phyloP scores from a whole-genome alignment of 1,140 invertebrate genomes.

The Protaetia brevitarsis region DNA sequence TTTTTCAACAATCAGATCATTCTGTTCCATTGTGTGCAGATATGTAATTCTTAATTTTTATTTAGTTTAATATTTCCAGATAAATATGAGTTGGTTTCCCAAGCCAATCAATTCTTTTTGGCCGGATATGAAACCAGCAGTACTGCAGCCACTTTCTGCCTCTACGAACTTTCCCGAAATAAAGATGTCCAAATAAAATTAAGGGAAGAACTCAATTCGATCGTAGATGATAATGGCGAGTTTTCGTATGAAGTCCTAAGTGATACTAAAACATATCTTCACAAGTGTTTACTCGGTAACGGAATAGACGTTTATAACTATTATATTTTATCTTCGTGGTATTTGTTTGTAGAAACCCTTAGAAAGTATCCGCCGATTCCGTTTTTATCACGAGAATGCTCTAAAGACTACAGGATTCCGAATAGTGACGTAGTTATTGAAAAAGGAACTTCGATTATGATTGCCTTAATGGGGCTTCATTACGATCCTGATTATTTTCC shows the following conservation, averaged over 20 bases:
- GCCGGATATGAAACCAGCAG: constrained; percentile 54
- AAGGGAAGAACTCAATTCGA: constrained; percentile 48
- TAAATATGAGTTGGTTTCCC: constrained; percentile 38
- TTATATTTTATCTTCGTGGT: not conserved
- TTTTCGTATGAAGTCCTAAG: not conserved
- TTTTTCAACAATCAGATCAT: no score
- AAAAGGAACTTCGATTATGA: not conserved
- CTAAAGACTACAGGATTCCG: not conserved
- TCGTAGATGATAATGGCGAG: not conserved
- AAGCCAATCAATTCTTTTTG: constrained; percentile 52
- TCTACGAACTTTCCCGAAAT: constrained; percentile 52
- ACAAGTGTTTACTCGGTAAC: constrained; percentile 48
- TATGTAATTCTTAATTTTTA: no score
- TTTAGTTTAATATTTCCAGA: no score
- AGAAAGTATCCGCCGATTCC: constrained; percentile 18
- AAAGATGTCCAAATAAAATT: constrained; percentile 49
- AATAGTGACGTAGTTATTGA: not conserved
- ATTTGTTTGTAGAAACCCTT: constrained; percentile 5
- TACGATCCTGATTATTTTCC: not conserved
- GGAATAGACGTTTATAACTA: not conserved
- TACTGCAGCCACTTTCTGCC: constrained; percentile 47
- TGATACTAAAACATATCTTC: constrained; percentile 11
- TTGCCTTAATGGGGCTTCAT: not conserved
- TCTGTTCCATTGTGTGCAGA: no score
- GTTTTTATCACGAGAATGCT: not conserved